phyloP scores from a whole-genome alignment of 2,113 vertebrate species.

The Pollachius pollachius region DNA sequence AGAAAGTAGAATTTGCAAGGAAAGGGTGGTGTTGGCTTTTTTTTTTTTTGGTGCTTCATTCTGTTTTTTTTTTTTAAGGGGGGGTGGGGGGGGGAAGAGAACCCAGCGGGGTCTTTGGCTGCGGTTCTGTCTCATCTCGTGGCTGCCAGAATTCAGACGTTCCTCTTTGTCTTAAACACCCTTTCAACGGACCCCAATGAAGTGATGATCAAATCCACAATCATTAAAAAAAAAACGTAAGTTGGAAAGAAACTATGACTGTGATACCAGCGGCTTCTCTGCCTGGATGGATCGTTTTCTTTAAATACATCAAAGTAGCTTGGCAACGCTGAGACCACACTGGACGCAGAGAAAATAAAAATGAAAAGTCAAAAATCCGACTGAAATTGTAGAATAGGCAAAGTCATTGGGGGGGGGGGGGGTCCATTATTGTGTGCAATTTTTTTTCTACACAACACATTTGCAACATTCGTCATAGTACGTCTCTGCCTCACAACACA shows the following conservation, averaged over 20 bases:
- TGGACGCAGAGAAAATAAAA: slow-evolving; percentile 49
- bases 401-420: slow-evolving; percentile 21
- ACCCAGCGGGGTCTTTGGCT: slow-evolving; percentile 88
- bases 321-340: too few relatives aligned
- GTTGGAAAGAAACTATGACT: slow-evolving; percentile 45
- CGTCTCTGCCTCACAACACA: slow-evolving; percentile 50
- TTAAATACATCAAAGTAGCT: too few relatives aligned
- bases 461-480: slow-evolving; percentile 44
- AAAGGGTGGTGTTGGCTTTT: slow-evolving; percentile 74
- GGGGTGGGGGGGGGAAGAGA: slow-evolving; percentile 30
- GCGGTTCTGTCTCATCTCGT: slow-evolving; percentile 77
- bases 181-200: slow-evolving; percentile 53
- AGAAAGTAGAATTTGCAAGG: slow-evolving; percentile 83
- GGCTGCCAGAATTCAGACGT: slow-evolving; percentile 80
- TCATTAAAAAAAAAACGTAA: slow-evolving; percentile 36
- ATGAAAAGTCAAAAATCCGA: slow-evolving; percentile 5
- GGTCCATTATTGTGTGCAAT: slow-evolving; percentile 46
- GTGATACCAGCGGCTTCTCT: slow-evolving; percentile 4
- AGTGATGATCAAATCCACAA: slow-evolving; percentile 57
- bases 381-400: too few relatives aligned
- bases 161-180: slow-evolving; percentile 73
- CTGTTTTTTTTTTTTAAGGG: slow-evolving; percentile 72
- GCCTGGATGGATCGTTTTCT: slow-evolving; percentile 31
- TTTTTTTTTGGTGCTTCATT: slow-evolving; percentile 75
- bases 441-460: slow-evolving; percentile 60